A percentile compares a stretch with the other conserved stretches of the same genome.
These are phyloP conservation scores for Ptiloglossa arizonensis DNA, from an alignment of 1,140 invertebrate species.

Conservation along the genomic window DNA sequence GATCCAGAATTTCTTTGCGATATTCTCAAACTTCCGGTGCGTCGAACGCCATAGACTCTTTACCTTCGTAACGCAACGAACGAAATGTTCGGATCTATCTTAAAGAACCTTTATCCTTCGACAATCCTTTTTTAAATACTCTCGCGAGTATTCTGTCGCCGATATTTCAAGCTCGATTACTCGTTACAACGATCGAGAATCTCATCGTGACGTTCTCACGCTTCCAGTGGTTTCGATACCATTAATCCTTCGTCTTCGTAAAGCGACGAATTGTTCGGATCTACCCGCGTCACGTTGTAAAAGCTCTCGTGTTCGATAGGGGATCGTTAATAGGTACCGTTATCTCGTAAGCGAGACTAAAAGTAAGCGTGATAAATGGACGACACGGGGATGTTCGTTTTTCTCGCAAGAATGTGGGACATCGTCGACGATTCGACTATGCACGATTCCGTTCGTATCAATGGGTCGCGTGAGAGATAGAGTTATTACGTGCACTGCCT, in stretches of 20 bases:
- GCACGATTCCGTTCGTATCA: background rate
- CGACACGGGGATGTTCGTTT: background rate
- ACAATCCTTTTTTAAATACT: too few relatives aligned
- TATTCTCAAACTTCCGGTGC: too few relatives aligned
- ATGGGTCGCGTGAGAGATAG: constrained; percentile 7
- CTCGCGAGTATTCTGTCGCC: too few relatives aligned
- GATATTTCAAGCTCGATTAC: too few relatives aligned
- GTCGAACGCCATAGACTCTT: too few relatives aligned
- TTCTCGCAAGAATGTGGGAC: background rate
- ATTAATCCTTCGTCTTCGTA: background rate
- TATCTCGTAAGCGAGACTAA: background rate
- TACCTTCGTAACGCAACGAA: too few relatives aligned
- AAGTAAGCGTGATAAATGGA: background rate
- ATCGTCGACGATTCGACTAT: too few relatives aligned
- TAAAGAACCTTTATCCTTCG: too few relatives aligned
- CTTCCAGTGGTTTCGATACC: background rate
- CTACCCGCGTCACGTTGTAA: background rate
- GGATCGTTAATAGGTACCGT: constrained; percentile 8
- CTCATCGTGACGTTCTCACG: background rate
- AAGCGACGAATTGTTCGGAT: background rate
- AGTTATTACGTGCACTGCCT: constrained; percentile 1
- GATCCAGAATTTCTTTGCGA: too few relatives aligned
- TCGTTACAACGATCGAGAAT: too few relatives aligned
- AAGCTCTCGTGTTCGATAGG: background rate
- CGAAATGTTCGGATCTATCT: too few relatives aligned